Base-by-base conservation (phyloP, 2,797 vertebrate species). In the Numenius phaeopus region DNA sequence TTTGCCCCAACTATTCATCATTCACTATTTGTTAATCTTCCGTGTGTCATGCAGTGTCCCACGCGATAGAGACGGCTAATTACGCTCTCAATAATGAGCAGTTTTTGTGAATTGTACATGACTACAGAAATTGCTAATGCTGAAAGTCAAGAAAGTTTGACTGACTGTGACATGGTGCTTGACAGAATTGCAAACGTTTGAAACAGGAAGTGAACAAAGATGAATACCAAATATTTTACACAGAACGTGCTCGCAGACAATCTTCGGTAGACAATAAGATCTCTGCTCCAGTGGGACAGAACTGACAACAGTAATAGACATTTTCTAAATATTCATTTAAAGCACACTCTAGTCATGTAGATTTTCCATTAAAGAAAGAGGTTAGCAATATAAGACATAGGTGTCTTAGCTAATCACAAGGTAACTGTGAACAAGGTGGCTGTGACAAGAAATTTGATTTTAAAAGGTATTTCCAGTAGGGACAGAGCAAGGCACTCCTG, bases 81-180 rank as follows among this genome's bases (percentile, higher is more conserved):
- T 96, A 83, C 2, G 10, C 47, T 82, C 87, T 62, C 78, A 65
- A 10, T 87, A 82, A 96, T 21, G 54, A 97, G 76, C 57, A 44
- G 57, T 75, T 84, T 77, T 54, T 80, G 47, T 54, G 83, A 95
- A 40, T 50, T n/a, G 47, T 71, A 69, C 32, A 15, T 27, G 54
- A 67, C 67, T 83, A 52, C 57, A 87, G 75, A 70, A 65, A 84
- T 7, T 66, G 34, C n/a, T 86, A 78, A 44, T 44, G 67, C 57
- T 89, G 42, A 61, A 85, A 94, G 94, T 89, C 94, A 72, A 44
- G 57, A 14, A 83, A 75, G 16, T 94, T 78, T 87, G 87, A 84
- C 70, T 91, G 94, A 79, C 77, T 87, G 46, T 47, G 87, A 82
- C 79, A 27, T 18, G 39, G 37, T 12, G 64, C 55, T 83, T 89